Base-by-base conservation (phyloP, 2,113 vertebrate genomes). In the Daubentonia madagascariensis region DNA sequence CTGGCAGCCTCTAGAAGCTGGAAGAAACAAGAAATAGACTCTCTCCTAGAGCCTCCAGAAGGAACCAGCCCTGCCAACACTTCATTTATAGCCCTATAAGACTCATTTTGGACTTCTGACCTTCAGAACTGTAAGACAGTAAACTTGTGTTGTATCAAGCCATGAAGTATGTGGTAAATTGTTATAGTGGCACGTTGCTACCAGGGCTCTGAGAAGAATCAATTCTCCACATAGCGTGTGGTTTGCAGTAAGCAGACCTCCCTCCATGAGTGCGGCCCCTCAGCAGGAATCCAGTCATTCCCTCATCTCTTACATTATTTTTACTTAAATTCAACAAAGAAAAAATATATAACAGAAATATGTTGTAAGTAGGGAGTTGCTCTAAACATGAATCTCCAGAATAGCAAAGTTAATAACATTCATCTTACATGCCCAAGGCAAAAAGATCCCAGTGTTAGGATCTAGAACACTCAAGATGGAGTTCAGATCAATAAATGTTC, bases 261-360 rank as follows among this genome's bases (percentile, higher is more conserved):
- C 6, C 57, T 14, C 63, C 22, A 7, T 50, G 43, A 80, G 6
- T 54, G 23, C 5, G 12, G 30, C n/a, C 52, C 43, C 75, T 83
- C 57, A 57, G 22, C 25, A 65, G 1, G 32, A 95, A 90, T 32
- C 22, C 81, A n/a, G 16, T 50, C 28, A 40, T 90, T 85, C 73
- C 32, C 35, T 85, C 59, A 3, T 54, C 43, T 80, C 43, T 94
- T 35, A n/a, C 3, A 17, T 91, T 73, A 61, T 9, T 94, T 84
- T 79, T 70, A 87, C 28, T 65, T 72, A 40, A 92, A 85, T 50
- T 93, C 45, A 87, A 76, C 17, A 45, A 18, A 92, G 68, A 32
- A 83, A 97, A 90, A 54, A 40, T 70, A 22, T 68, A 12, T 63
- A 65, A 59, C 81, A 89, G 73, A 91, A 94, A 93, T 48, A 37